phyloP scores from a whole-genome alignment of 2,797 vertebrate species.

The Menidia menidia region DNA sequence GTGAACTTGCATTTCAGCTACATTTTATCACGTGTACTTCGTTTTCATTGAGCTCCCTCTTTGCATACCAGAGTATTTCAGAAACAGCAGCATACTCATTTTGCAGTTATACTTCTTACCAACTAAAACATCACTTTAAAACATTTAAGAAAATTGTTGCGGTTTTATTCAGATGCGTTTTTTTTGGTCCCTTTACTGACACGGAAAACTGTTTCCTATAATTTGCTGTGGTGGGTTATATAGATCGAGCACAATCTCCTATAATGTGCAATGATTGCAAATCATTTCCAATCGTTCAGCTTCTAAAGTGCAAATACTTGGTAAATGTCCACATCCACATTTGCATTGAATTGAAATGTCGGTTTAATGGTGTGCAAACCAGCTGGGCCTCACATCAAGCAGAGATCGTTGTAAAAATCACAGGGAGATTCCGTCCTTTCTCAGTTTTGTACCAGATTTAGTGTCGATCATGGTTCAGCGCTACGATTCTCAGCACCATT shows the following conservation, averaged over 20 bases:
- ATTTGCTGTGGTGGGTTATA: conserved; percentile 11
- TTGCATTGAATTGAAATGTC: conserved; percentile 57
- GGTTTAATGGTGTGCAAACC: conserved; percentile 48
- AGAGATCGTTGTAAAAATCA: conserved; percentile 16
- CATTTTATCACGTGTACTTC: conserved; percentile 11
- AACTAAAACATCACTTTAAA: conserved; percentile 22
- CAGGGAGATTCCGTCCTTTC: conserved; percentile 4
- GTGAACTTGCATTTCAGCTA: conserved; percentile 25
- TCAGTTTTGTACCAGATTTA: conserved; percentile 1
- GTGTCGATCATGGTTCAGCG: background rate
- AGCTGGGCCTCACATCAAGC: conserved; percentile 12
- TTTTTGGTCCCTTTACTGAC: conserved; percentile 27
- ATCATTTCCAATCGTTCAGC: conserved; percentile 15
- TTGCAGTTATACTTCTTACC: background rate
- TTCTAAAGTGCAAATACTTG: conserved; percentile 40
- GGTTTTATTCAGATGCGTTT: conserved; percentile 52
- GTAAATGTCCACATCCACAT: conserved; percentile 22
- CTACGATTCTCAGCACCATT: conserved; percentile 18
- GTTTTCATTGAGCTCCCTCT: background rate
- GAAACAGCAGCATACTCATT: conserved; percentile 33
- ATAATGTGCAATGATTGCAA: conserved; percentile 21
- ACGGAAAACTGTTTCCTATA: background rate
- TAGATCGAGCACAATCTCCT: conserved; percentile 15
- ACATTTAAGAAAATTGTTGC: conserved; percentile 24
- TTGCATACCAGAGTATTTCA: conserved; percentile 14